Evolutionary conservation across 2,888 invertebrate genomes (phyloP).

Genomic region (Dryobotodes eremita): DNA sequence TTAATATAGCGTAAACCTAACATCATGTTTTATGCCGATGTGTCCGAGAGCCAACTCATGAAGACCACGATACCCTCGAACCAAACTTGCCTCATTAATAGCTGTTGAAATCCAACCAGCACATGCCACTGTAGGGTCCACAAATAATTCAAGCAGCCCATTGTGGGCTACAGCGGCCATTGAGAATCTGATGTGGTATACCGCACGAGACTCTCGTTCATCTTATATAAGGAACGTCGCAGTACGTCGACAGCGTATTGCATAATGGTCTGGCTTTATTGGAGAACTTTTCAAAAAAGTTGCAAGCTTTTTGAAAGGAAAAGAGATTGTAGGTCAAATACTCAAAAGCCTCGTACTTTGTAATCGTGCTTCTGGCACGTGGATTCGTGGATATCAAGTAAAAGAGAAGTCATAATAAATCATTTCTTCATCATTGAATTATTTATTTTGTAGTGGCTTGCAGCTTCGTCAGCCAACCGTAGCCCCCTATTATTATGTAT

Average conservation of each 20-base stretch:
- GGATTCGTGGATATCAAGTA: too few relatives aligned
- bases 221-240: constrained; percentile 34
- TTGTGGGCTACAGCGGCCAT: constrained; percentile 26
- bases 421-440: too few relatives aligned
- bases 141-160: constrained; percentile 42
- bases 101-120: constrained; percentile 8
- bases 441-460: too few relatives aligned
- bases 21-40: background rate
- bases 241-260: constrained; percentile 32
- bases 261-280: constrained; percentile 41
- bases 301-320: background rate
- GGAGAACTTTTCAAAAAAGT: constrained; percentile 43
- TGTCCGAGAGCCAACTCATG: background rate
- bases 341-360: background rate
- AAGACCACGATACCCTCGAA: background rate
- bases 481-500: too few relatives aligned
- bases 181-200: constrained; percentile 34
- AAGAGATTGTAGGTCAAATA: background rate
- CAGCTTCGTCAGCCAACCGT: too few relatives aligned
- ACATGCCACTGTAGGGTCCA: constrained; percentile 2
- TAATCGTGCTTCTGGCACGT: too few relatives aligned
- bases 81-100: background rate
- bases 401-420: too few relatives aligned
- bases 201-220: constrained; percentile 16
- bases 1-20: background rate